Percentiles rank a stretch among this genome's conserved stretches.
phyloP scores from a whole-genome alignment of 1,140 invertebrate genomes.

The Bombyx mandarina region DNA sequence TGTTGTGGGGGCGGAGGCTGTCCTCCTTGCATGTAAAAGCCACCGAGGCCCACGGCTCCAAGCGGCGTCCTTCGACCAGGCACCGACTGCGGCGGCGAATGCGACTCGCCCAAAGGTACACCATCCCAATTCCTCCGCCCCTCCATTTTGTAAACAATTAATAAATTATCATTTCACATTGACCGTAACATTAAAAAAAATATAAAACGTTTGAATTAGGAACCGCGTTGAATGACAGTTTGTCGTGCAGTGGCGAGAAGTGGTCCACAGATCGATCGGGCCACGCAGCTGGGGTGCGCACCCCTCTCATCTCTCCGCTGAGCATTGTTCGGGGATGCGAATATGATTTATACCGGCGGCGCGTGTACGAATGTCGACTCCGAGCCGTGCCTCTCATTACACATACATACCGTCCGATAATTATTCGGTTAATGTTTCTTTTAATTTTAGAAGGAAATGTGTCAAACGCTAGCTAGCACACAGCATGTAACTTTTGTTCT shows the following conservation, averaged over 20 bases:
- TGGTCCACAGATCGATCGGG: constrained; percentile 64
- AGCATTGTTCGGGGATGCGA: constrained; percentile 55
- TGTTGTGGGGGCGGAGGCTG: constrained; percentile 71
- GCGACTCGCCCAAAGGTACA: constrained; percentile 60
- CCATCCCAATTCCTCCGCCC: constrained; percentile 62
- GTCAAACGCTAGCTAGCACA: too few species aligned
- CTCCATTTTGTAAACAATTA: constrained; percentile 44
- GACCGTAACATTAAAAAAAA: constrained; percentile 11
- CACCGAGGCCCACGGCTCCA: constrained; percentile 85
- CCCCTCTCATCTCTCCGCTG: constrained; percentile 56
- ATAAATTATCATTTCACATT: constrained; percentile 28
- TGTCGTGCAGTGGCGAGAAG: constrained; percentile 47
- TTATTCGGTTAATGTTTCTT: neutral
- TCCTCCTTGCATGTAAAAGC: constrained; percentile 79
- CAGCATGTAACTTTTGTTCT: too few species aligned
- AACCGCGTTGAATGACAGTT: constrained; percentile 52
- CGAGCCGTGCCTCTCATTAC: too few species aligned
- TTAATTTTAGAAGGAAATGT: too few species aligned
- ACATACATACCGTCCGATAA: constrained; percentile 12
- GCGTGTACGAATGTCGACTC: constrained; percentile 10
- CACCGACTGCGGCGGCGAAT: constrained; percentile 73
- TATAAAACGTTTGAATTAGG: constrained; percentile 36
- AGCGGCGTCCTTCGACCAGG: constrained; percentile 84
- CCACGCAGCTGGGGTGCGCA: constrained; percentile 66
- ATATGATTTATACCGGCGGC: constrained; percentile 50